Evolutionary conservation across 2,113 vertebrate species (phyloP).

Genomic region (Probosciger aterrimus): DNA sequence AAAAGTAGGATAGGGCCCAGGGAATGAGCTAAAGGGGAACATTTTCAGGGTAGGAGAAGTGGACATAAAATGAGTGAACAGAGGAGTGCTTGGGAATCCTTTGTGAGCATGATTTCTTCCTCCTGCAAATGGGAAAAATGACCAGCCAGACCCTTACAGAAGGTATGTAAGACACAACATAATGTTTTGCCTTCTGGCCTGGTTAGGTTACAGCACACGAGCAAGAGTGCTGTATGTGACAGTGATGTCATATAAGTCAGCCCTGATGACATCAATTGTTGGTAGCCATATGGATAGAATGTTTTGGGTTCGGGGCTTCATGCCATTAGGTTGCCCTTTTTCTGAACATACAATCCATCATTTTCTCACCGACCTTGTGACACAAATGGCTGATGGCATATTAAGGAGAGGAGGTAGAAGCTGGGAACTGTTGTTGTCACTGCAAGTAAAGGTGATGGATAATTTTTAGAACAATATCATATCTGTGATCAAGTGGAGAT

Average conservation of each 20-base stretch:
- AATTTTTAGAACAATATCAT: not conserved
- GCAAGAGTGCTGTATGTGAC: not conserved
- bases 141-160: not conserved
- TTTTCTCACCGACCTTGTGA: not conserved
- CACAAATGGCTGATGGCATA: not conserved
- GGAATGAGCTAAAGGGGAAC: not conserved
- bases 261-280: not conserved
- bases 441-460: not conserved
- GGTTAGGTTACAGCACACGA: not conserved
- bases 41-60: not conserved
- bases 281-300: not conserved
- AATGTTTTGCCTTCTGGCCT: not conserved
- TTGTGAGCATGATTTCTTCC: not conserved
- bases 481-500: not conserved
- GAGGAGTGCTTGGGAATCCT: rapidly evolving
- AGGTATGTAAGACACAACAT: not conserved
- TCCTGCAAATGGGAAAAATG: not conserved
- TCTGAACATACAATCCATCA: not conserved
- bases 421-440: not conserved
- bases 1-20: not conserved
- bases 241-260: not conserved
- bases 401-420: not conserved
- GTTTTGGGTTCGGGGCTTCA: not conserved
- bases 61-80: not conserved
- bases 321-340: not conserved